Evolutionary conservation across 2,797 vertebrate species (phyloP), one percentile per base, ranked within the genome.

Genomic region (Psittacula derbiana): DNA sequence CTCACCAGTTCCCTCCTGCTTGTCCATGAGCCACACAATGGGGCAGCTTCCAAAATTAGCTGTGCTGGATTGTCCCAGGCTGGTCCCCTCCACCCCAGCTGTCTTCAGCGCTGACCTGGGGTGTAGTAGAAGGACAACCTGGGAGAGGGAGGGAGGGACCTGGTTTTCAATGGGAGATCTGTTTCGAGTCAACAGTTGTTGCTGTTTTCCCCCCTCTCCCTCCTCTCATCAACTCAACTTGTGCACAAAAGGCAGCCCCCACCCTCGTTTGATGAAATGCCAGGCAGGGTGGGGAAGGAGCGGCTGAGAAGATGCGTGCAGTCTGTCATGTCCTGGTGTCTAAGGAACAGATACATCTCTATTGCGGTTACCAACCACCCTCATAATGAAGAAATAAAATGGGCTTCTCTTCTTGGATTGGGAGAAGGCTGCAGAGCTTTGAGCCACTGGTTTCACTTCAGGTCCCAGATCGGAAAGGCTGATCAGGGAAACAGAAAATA

Each of bases 1-100:
- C 95, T 92, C 76, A 92, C 95, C 96, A 50, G 60, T 65, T 97
- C 97, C 96, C 97, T 94, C 79, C 94, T 96, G 86, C 95, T 93
- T 15, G 33, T 96, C 93, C 96, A 36, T 3, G 11, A 96, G 93
- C 93, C 96, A 83, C 97, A 98, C 98, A 98, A 98, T 98, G 96
- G 97, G 95, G 97, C 95, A 97, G 93, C 95, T 97, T 98, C 98
- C 98, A 98, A 97, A 98, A 98, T 98, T 98, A 98, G 97, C 93
- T 30, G 44, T 72, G 70, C 81, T 91, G 86, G 92, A 95, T 98
- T 98, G 97, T 97, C 96, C 96, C 97, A 91, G 95, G 87, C 78
- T 80, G 82, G 58, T 90, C 40, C 13, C 16, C 47, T 40, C 80
- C 62, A 0, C 73, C 66, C 66, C 55, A 83, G 6, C 80, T n/a